Base-by-base conservation (phyloP, 2,113 vertebrate species). In the Percina caprodes region DNA sequence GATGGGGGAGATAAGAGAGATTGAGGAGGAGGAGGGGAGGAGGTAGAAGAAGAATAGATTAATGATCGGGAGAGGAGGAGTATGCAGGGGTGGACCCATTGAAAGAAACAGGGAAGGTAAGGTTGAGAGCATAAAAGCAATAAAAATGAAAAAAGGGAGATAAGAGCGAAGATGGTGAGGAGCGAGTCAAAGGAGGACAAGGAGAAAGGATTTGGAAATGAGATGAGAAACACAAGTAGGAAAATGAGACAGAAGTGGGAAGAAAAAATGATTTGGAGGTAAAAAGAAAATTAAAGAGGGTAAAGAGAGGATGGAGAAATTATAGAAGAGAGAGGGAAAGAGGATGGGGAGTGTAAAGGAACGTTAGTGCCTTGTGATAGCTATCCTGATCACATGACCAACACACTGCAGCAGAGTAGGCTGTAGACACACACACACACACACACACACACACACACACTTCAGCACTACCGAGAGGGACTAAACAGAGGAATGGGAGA, bases 301-400 rank as follows among this genome's bases (percentile, higher is more conserved):
- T n/a, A 55, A 48, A 74, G 42, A 68, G 15, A 70, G 62, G 35
- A 67, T 45, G 23, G 16, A 68, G 30, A 56, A 23, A 67, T 6
- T 19, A 70, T 10, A 52, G 61, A 35, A 26, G 14, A 35, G 46
- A 26, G 26, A 24, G 39, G 33, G 9, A 18, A 11, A 16, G 48
- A 54, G 13, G 24, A 15, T 13, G 18, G 9, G 58, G 35, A 30
- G n/a, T 2, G 65, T 15, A 21, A 65, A 69, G 60, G 58, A 73
- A 73, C 10, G 26, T 81, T 83, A 85, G 79, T 74, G 60, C 39
- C 71, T 69, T 69, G 59, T 77, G 79, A 67, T 61, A 60, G 55
- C 39, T 71, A 52, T 66, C 46, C 52, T 77, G 54, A 68, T 86
- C 83, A 86, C 69, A 77, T 88, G 83, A 90, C 83, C 19, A 58